A percentile compares a stretch with the other conserved stretches of the same genome.
Evolutionary conservation across 2,797 vertebrate genomes (phyloP).

Genomic region (Moxostoma hubbsi): DNA sequence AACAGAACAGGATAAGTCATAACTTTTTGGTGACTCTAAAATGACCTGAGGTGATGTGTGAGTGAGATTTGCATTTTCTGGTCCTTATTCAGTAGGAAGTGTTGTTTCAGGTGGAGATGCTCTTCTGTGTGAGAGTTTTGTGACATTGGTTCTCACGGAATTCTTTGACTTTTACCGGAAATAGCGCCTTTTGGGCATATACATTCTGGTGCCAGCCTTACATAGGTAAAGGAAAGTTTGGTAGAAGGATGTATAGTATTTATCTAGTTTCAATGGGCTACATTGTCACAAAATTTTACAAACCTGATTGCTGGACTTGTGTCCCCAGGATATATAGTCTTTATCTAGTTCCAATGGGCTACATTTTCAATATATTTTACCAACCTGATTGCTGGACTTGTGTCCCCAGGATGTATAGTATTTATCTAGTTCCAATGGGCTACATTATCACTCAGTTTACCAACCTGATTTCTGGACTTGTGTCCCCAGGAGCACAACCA

Average conservation of each 20-base stretch:
- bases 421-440: not conserved
- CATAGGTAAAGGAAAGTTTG: too few species aligned
- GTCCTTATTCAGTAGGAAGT: too few species aligned
- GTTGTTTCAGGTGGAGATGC: too few species aligned
- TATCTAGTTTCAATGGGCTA: not conserved
- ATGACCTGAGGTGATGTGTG: too few species aligned
- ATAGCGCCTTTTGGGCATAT: too few species aligned
- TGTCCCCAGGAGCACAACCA: constrained; percentile 18
- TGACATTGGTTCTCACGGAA: too few species aligned
- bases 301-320: constrained; percentile 45
- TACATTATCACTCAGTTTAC: not conserved
- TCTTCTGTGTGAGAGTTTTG: too few species aligned
- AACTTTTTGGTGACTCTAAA: too few species aligned
- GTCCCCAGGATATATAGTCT: constrained; percentile 10
- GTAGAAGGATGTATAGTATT: not conserved
- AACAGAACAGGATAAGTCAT: too few species aligned
- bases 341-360: not conserved
- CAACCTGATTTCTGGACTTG: constrained; percentile 44
- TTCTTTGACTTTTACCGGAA: too few species aligned
- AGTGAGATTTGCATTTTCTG: too few species aligned
- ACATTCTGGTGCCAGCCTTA: too few species aligned
- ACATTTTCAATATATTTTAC: not conserved
- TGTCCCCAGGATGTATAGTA: not conserved
- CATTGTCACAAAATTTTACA: not conserved
- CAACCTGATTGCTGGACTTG: constrained; percentile 44